Evolutionary conservation across 2,797 vertebrate genomes (phyloP).

Genomic region (Scarus forsteni): DNA sequence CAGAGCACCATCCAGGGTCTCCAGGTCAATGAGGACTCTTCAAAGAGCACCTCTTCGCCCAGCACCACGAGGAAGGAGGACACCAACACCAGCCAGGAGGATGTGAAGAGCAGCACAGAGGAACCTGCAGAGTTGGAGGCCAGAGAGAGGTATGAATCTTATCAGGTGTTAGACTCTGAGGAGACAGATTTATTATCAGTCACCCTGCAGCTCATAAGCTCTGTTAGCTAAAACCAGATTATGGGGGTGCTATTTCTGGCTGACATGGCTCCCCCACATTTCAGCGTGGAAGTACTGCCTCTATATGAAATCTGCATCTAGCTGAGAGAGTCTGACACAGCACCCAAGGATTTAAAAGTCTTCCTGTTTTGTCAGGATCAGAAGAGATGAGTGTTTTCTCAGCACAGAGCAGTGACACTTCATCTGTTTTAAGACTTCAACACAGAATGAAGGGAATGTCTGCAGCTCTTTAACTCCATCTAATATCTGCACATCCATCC

Average conservation of each 20-base stretch:
- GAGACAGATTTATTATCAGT: constrained; percentile 39
- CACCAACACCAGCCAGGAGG: constrained; percentile 76
- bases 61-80: constrained; percentile 85
- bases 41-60: constrained; percentile 82
- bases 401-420: not conserved
- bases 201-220: constrained; percentile 24
- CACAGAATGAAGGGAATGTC: no score
- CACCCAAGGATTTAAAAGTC: not conserved
- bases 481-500: constrained; percentile 13
- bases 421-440: no score
- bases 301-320: constrained; percentile 24
- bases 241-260: constrained; percentile 27
- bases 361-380: constrained; percentile 17
- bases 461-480: constrained; percentile 17
- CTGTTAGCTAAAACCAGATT: constrained; percentile 32
- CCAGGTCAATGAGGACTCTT: constrained; percentile 84
- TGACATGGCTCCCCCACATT: constrained; percentile 2
- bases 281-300: constrained; percentile 21
- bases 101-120: constrained; percentile 87
- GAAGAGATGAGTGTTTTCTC: constrained; percentile 3
- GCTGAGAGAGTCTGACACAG: constrained; percentile 24
- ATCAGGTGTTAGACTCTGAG: constrained; percentile 43
- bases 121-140: constrained; percentile 86
- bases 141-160: constrained; percentile 91
- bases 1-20: constrained; percentile 88